Evolutionary conservation across 2,888 invertebrate species (phyloP).

Genomic region (Hyposoter dolosus): DNA sequence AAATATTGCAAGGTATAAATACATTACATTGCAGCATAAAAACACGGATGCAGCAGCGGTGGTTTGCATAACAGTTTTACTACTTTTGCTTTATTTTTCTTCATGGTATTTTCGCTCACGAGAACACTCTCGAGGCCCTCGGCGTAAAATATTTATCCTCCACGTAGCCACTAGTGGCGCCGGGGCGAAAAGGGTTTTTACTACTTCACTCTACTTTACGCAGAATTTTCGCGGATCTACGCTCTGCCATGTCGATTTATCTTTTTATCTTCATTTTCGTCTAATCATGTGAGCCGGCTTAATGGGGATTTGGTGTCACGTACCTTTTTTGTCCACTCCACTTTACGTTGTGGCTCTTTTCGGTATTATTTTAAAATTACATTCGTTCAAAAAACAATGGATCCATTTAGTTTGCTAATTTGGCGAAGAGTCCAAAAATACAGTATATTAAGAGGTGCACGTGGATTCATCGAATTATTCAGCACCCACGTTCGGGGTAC

Average conservation of each 20-base stretch:
- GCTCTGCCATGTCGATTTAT: conserved; percentile 12
- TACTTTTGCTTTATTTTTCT: conserved; percentile 24
- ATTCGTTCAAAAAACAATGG: background rate
- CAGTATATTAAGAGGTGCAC: background rate
- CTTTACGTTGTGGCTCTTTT: conserved; percentile 5
- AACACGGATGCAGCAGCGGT: conserved; percentile 1
- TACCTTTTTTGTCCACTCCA: background rate
- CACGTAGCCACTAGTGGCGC: conserved; percentile 9
- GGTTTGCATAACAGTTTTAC: conserved; percentile 25
- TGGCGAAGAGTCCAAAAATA: background rate
- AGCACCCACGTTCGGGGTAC: too few relatives aligned
- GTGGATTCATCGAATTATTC: background rate
- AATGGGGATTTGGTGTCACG: conserved; percentile 15
- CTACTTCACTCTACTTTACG: background rate
- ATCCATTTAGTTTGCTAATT: background rate
- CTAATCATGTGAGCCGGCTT: conserved; percentile 24
- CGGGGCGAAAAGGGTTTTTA: conserved; percentile 33
- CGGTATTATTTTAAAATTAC: background rate
- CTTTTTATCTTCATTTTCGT: conserved; percentile 19
- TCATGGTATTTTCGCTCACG: conserved; percentile 10
- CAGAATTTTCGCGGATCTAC: conserved; percentile 21
- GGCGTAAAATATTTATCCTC: conserved; percentile 46
- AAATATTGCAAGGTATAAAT: conserved; percentile 16
- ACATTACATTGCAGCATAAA: background rate
- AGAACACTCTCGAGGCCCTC: conserved; percentile 14